Evolutionary conservation across 2,888 invertebrate species (phyloP), one percentile per base, ranked within the genome.

Genomic region (Drosophila colorata): DNA sequence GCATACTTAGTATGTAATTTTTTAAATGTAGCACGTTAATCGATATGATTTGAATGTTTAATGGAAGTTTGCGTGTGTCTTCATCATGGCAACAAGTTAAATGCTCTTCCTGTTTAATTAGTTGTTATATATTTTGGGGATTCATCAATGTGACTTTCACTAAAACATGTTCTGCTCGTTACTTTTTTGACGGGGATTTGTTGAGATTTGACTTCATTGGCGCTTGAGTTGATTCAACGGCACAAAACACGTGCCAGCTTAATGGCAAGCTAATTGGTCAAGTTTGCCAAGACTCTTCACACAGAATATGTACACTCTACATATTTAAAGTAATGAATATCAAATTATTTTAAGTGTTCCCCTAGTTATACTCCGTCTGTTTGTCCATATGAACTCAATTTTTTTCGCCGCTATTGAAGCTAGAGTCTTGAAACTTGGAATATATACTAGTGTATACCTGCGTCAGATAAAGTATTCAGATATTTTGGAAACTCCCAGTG

Each of bases 71-170:
- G 33, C 43, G 52, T 63, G 56, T 48, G 43, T 37, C 47, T 40
- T 33, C n/a, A 33, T 14, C 47, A 43, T 64, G 47, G 8, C 35
- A 55, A 28, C 37, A 16, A 57, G 7, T 43, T 8, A 18, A 16
- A 20, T 25, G 33, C n/a, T 28, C 46, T 64, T 28, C 35, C 52
- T 31, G 28, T 20, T 46, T 40, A 13, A 46, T 47, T 47, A 33
- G 0, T 28, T 31, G 11, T 11, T 37, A 13, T 41, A 9, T 2
- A 28, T 40, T 44, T 56, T 57, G 47, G 49, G 25, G 49, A 52
- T 65, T 68, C 56, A 52, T 56, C 57, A 65, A 64, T 35, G 0
- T n/a, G 38, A 48, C 53, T 59, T 63, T 60, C 59, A 48, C 67
- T 58, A 2, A 63, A 58, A 44, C 40, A 51, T 44, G 51, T 64